Base-by-base conservation (phyloP, 1,140 invertebrate species). In the Drosophila arawakana region DNA sequence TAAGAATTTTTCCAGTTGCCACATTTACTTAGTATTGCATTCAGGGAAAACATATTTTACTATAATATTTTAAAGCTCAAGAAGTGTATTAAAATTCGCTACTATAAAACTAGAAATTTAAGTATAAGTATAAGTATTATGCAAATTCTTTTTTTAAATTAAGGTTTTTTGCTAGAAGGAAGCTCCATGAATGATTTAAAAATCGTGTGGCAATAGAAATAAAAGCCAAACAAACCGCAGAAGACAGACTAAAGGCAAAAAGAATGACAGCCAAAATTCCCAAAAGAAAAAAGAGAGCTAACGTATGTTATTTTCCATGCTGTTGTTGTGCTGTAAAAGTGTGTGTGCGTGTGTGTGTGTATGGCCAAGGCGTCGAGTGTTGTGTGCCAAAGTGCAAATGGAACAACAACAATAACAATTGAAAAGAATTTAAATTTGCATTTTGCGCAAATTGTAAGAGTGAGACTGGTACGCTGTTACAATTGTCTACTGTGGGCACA, bases 391-490 rank as follows among this genome's bases (percentile, higher is more conserved):
- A 89, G 80, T 88, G 84, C 84, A 88, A 88, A 88, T 88, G 89
- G 78, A 90, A 90, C 84, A 89, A 70, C 77, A 86, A 89, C 85
- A 88, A 90, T 88, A 88, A 88, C 84, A 88, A 90, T 88, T 88
- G 85, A 82, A 89, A 90, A 89, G 84, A 88, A 90, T 88, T 88
- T 88, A 88, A 88, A 88, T 88, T 88, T 88, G 78, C 84, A 88
- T 88, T 88, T 88, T 84, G 78, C 84, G 77, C 83, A 78, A 80
- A 89, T 74, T 55, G 66, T 75, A 66, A 73, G 77, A 60, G 58
- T 18, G 54, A 46, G 52, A 34, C 39, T 11, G 44, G 34, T 35
- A 44, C 39, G 2, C 39, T 52, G 15, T 25, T 13, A 52, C 61
- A 11, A 39, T 58, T 30, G 10, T 35, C 11, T 11, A 9, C 11